Conservation (phyloP, 92 coral and sea anemone genomes). For the Palythoa grandiflora region DNA sequence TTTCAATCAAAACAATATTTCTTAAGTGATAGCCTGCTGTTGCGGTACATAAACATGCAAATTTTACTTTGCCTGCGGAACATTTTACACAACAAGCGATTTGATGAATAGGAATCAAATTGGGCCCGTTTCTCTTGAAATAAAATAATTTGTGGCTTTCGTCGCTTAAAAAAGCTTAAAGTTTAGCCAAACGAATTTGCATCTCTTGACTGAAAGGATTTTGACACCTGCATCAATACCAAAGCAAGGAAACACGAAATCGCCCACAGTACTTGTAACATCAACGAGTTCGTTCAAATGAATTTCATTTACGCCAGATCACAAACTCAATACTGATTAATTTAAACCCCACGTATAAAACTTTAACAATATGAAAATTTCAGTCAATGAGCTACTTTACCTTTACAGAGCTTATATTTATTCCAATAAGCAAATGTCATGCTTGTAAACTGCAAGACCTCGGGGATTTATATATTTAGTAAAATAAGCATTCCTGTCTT, state of each 20-base stretch:
- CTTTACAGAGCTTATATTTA: not conserved
- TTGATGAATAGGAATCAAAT: not conserved
- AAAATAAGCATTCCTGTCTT: constrained; percentile 34
- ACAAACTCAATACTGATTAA: not conserved
- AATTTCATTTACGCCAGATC: not conserved
- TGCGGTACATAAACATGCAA: constrained; percentile 3
- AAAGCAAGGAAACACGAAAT: not conserved
- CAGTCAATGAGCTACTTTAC: not conserved
- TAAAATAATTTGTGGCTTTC: constrained; percentile 1
- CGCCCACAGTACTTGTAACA: not conserved
- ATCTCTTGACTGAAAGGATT: not conserved
- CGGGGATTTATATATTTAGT: not conserved
- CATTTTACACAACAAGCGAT: not conserved
- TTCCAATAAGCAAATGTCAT: not conserved
- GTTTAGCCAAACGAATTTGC: not conserved
- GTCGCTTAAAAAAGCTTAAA: not conserved
- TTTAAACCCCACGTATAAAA: not conserved
- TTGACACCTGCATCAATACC: not conserved
- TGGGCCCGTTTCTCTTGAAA: not conserved
- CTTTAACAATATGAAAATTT: not conserved
- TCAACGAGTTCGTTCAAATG: not conserved
- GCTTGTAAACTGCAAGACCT: not conserved
- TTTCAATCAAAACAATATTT: not conserved
- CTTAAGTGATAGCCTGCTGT: not conserved
- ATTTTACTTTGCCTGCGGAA: not conserved